phyloP scores from a whole-genome alignment of 2,888 invertebrate species.

The Ichneumon xanthorius region DNA sequence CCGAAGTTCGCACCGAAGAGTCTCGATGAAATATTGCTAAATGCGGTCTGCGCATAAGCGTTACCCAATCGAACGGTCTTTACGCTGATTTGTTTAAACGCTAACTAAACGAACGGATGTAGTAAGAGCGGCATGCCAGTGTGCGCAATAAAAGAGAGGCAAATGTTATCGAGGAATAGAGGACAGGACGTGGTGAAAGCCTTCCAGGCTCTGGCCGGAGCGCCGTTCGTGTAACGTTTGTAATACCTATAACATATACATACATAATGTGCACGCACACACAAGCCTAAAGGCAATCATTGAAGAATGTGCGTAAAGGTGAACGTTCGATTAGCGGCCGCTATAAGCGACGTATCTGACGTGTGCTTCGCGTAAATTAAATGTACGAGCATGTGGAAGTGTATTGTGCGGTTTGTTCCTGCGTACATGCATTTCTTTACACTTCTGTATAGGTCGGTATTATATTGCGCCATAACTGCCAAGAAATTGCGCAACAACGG shows the following conservation, averaged over 20 bases:
- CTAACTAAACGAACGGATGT: background rate
- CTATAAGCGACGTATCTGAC: constrained; percentile 35
- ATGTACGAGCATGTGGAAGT: constrained; percentile 8
- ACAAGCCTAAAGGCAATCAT: constrained; percentile 15
- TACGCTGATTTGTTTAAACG: background rate
- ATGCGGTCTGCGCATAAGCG: background rate
- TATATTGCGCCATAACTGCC: background rate
- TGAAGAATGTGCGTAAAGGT: constrained; percentile 68
- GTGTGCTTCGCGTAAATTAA: constrained; percentile 31
- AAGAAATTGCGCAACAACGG: constrained; percentile 35
- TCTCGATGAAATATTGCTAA: background rate
- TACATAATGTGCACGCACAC: background rate
- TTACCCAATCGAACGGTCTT: background rate
- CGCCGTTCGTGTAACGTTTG: constrained; percentile 5
- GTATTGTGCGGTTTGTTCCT: background rate
- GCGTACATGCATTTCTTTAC: background rate
- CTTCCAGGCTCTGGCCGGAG: constrained; percentile 31
- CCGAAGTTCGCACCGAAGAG: background rate
- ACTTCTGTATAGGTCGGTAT: background rate
- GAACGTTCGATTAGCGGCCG: constrained; percentile 68
- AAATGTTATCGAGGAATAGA: constrained; percentile 37
- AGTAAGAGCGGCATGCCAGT: background rate
- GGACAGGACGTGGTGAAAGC: constrained; percentile 64
- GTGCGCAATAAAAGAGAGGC: constrained; percentile 3
- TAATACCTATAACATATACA: background rate